Conservation (phyloP, 2,888 invertebrate genomes). For the Chymomyza fuscimana region DNA sequence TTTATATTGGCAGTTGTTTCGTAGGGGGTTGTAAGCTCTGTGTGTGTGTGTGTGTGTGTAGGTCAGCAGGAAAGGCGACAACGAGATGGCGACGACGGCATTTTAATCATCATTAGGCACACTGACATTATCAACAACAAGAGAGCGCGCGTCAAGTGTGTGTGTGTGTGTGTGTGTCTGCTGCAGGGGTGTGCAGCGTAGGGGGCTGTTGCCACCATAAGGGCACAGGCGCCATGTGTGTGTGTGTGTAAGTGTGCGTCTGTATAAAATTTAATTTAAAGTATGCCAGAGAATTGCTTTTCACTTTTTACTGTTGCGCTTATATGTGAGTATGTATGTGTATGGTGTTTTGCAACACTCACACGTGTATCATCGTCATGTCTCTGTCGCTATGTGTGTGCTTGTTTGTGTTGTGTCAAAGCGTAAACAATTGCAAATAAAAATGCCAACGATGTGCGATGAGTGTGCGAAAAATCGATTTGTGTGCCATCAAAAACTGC, state of each 20-base stretch:
- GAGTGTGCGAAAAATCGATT: slow-evolving; percentile 71
- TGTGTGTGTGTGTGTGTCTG: background rate
- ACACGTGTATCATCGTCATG: background rate
- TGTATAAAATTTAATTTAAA: slow-evolving; percentile 72
- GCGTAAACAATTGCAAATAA: slow-evolving; percentile 72
- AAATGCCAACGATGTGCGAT: slow-evolving; percentile 40
- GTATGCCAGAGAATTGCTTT: slow-evolving; percentile 68
- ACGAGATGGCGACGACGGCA: slow-evolving; percentile 49
- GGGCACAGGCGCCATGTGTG: slow-evolving; percentile 44
- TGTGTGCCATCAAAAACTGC: slow-evolving; percentile 66
- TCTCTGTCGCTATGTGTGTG: slow-evolving; percentile 3
- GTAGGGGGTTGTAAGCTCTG: background rate
- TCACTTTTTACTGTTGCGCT: slow-evolving; percentile 67
- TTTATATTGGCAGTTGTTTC: too few relatives aligned
- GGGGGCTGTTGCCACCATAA: background rate
- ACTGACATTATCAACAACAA: slow-evolving; percentile 32
- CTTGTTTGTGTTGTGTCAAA: slow-evolving; percentile 58
- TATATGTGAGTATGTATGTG: slow-evolving; percentile 31
- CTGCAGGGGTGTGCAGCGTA: too few relatives aligned
- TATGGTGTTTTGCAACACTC: slow-evolving; percentile 10
- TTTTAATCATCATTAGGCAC: slow-evolving; percentile 68
- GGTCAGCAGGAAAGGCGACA: slow-evolving; percentile 3
- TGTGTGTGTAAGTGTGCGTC: slow-evolving; percentile 26
- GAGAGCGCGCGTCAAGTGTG: slow-evolving; percentile 32
- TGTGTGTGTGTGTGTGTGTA: background rate